Evolutionary conservation across 1,140 invertebrate species (phyloP), one percentile per base, ranked within the genome.

Genomic region (Sarcophaga bullata): DNA sequence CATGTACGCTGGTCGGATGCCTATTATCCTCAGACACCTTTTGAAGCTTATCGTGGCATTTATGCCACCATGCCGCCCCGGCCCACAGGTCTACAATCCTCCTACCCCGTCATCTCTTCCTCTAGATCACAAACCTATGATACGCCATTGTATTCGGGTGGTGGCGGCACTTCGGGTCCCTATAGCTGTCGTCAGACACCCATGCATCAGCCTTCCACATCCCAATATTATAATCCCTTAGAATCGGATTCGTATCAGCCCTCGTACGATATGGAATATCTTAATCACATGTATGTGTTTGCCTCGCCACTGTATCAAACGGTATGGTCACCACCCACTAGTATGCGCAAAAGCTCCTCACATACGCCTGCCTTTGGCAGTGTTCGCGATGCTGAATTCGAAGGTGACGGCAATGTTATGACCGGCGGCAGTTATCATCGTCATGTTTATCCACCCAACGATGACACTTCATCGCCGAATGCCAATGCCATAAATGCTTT

Each of bases 161-260:
- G 88, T 50, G 83, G 84, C 47, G 87, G 88, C 37, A 86, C 85
- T 19, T 90, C 88, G 4, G 88, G 88, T 1, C 87, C 88, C 48
- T 89, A 89, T 19, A 90, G 88, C 68, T 88, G 88, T 83, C 85
- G 87, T 19, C 88, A 90, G 75, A 90, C 88, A 11, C 88, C 88
- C 5, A 87, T 88, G 85, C 87, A 90, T 82, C 88, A 89, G 85
- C 86, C 89, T 10, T 78, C 75, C 9, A 90, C 89, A 17, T 84
- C 84, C 9, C 84, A 84, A 52, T 85, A 85, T 47, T 90, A 90
- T 78, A 90, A 90, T 82, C 89, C 89, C n/a, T 75, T 90, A 80
- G 89, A 90, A 84, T 90, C 89, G 80, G 89, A 90, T 85, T 89
- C 87, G 0, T 90, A 90, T 83, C 85, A 88, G 83, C 89, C 89